Base-by-base conservation (phyloP, 2,113 vertebrate genomes). In the Oreotrochilus melanogaster region DNA sequence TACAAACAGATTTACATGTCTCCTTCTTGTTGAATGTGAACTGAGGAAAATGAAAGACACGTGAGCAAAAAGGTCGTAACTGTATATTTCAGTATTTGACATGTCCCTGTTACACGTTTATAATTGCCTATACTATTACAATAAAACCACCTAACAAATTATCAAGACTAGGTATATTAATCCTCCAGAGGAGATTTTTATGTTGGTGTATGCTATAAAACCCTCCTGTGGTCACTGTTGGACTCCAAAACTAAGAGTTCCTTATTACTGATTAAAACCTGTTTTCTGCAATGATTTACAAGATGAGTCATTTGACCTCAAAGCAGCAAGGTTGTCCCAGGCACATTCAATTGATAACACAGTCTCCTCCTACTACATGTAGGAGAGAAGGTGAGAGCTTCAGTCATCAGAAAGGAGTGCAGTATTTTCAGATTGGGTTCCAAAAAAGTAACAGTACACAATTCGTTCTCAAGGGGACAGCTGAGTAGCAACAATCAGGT, bases 1-100 rank as follows among this genome's bases (percentile, higher is more conserved):
- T 98, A 85, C 99, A 99, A 81, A 99, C 99, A 79, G 93, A 85
- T 75, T 97, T 97, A 96, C 99, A 99, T 3, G 82, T 97, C n/a
- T 98, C 98, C 42, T 95, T 60, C 72, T 98, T 98, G 82, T 98
- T 99, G 97, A 99, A 99, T 1, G 86, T 97, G 97, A 99, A 99
- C 99, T 99, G 96, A 85, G 43, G 84, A 75, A 87, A 89, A 93
- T 7, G 1, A 96, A 86, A 81, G 54, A 66, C 22, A 51, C 3
- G 15, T 30, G 42, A 95, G 30, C 33, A 87, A 87, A 92, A 51
- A 60, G 8, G 17, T 28, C 65, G 10, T 78, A 33, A 27, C 6
- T 16, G 15, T 48, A 21, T 39, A 54, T 75, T 64, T 64, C 42
- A 79, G 39, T 45, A 83, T 14, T 18, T 58, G 39, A 72, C 48